Evolutionary conservation across 2,888 invertebrate species (phyloP), one percentile per base, ranked within the genome.

Genomic region (Lasius fuliginosus): DNA sequence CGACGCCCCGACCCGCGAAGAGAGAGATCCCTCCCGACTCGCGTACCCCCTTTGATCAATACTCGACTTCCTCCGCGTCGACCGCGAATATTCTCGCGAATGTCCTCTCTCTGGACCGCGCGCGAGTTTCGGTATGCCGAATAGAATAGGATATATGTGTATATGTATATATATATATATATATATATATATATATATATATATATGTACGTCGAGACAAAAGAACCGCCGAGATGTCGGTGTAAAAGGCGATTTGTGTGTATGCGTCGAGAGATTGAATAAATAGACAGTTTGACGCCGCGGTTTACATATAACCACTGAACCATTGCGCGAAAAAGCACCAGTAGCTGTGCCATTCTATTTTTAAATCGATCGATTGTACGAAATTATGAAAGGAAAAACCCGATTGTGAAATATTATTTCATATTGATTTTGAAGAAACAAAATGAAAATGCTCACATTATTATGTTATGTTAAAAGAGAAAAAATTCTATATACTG

Each of bases 1-100:
- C 87, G 85, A 71, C 82, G 84, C 60, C 73, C 67, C 53, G 67
- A 36, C 67, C 23, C n/a, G 53, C n/a, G 53, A 58, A 62, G 18
- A 69, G 36, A 74, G 67, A 69, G 87, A 87, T 90, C 89, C 91
- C 92, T 92, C 92, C 88, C 87, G 83, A 83, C 88, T 75, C 23
- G 81, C 86, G 82, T 12, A 89, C 90, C 91, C 92, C 88, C 91
- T 91, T 93, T 92, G 91, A 93, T 93, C 93, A 93, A 93, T 93
- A 93, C 93, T 93, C 88, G 90, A 74, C 91, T 87, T 82, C 84
- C 90, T 86, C 89, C 87, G 88, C 84, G 88, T 79, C 87, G 86
- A 84, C 85, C 84, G 85, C 84, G 87, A 88, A 85, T 82, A 86
- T 83, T 83, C 86, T 89, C 87, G 76, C 53, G 81, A 23, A 23